Evolutionary conservation across 1,140 invertebrate species (phyloP).

Genomic region (Theocolax elegans): DNA sequence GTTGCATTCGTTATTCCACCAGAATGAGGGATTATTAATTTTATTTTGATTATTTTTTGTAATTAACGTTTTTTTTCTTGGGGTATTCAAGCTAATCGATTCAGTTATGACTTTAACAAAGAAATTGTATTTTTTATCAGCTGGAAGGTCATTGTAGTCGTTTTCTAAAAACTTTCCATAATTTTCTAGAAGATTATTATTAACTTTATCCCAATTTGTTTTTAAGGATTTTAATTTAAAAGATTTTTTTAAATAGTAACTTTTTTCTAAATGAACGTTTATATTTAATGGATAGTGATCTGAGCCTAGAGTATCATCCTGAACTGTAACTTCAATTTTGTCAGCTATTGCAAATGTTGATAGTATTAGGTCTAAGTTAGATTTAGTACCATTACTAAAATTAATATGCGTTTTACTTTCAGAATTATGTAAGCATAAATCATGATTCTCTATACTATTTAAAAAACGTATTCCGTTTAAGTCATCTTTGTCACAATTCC

Average conservation of each 20-base stretch:
- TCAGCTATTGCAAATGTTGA: neutral
- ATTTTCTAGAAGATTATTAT: neutral
- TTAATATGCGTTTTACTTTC: neutral
- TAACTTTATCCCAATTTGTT: neutral
- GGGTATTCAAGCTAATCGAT: constrained; percentile 24
- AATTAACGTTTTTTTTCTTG: constrained; percentile 7
- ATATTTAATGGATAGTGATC: neutral
- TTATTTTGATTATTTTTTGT: neutral
- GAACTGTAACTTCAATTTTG: neutral
- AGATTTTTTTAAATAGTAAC: neutral
- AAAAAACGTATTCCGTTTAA: neutral
- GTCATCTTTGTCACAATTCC: neutral
- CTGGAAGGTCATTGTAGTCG: neutral
- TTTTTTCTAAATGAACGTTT: neutral
- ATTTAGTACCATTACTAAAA: neutral
- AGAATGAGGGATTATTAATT: no score
- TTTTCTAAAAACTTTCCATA: neutral
- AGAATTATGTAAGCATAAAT: neutral
- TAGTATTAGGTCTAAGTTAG: neutral
- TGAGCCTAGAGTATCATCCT: neutral
- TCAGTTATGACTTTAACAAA: constrained; percentile 10
- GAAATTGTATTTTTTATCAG: neutral
- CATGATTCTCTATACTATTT: neutral
- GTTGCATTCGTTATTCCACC: constrained; percentile 35
- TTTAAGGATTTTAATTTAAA: neutral